A percentile compares a stretch with the other conserved stretches of the same genome.
Conservation (phyloP, 1,140 invertebrate genomes). For the Patella vulgata region DNA sequence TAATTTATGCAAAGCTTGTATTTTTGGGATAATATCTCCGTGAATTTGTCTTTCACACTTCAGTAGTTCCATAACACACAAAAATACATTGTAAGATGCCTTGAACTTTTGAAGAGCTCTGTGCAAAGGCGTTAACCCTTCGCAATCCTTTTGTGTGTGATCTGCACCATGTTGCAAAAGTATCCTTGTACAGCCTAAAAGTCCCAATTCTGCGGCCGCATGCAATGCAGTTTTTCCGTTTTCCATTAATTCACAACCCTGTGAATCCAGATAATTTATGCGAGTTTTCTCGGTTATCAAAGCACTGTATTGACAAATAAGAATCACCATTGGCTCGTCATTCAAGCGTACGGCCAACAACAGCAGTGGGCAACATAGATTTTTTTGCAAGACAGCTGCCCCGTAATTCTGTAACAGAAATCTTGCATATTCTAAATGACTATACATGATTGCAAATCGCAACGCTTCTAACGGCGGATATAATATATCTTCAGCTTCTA, state of each 20-base stretch:
- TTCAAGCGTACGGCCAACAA: conserved; percentile 10
- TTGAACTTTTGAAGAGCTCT: neutral
- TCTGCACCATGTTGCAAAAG: conserved; percentile 13
- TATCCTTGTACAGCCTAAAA: conserved; percentile 1
- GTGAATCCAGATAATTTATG: conserved; percentile 6
- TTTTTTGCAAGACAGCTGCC: neutral
- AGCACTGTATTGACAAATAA: conserved; percentile 7
- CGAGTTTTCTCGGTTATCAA: neutral
- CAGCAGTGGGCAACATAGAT: conserved; percentile 11
- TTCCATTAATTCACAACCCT: conserved; percentile 17
- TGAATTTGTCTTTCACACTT: conserved; percentile 5
- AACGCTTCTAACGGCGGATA: conserved; percentile 9
- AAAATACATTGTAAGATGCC: neutral
- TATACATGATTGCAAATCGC: conserved; percentile 13
- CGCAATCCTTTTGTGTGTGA: neutral
- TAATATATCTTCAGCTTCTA: neutral
- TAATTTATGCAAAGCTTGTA: neutral
- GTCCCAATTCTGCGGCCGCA: conserved; percentile 9
- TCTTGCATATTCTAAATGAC: conserved; percentile 1
- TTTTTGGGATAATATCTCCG: neutral
- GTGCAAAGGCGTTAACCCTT: conserved; percentile 4
- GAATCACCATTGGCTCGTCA: neutral
- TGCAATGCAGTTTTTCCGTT: conserved; percentile 17
- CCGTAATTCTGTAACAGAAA: conserved; percentile 1
- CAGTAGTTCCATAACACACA: conserved; percentile 7